phyloP scores from a whole-genome alignment of 2,113 vertebrate species.

The Osmerus eperlanus region DNA sequence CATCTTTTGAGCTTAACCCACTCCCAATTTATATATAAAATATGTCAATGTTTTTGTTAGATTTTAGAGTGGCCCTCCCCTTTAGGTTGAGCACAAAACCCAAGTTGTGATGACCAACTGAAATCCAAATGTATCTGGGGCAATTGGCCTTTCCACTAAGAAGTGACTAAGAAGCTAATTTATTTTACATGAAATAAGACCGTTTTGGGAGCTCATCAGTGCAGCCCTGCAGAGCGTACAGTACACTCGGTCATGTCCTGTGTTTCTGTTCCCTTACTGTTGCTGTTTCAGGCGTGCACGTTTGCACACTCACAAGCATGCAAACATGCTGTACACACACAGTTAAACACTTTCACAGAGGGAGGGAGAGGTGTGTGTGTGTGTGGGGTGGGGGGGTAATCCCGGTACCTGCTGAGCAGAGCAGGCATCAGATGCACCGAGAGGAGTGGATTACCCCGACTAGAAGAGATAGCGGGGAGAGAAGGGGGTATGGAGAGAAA shows the following conservation, averaged over 20 bases:
- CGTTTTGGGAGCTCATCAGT: no score
- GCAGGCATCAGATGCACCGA: conserved; percentile 58
- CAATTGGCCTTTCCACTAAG: conserved; percentile 31
- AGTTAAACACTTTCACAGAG: no score
- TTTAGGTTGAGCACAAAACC: background rate
- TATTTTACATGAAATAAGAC: conserved; percentile 21
- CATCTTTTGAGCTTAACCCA: no score
- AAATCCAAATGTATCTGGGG: conserved; percentile 44
- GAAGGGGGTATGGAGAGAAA: background rate
- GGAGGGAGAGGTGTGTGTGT: background rate
- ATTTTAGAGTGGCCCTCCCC: background rate
- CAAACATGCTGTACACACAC: no score
- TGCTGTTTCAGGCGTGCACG: no score
- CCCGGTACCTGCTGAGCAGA: conserved; percentile 54
- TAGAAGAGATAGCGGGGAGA: conserved; percentile 54
- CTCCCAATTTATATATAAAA: no score
- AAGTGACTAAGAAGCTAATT: conserved; percentile 46
- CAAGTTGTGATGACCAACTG: conserved; percentile 40
- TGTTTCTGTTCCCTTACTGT: no score
- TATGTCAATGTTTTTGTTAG: no score
- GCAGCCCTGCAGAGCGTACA: no score
- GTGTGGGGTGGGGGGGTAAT: conserved; percentile 56
- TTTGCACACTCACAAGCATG: no score
- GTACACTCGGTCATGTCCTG: no score
- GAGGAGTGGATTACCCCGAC: conserved; percentile 66